Evolutionary conservation across 2,797 vertebrate species (phyloP).

Genomic region (Streptopelia turtur): DNA sequence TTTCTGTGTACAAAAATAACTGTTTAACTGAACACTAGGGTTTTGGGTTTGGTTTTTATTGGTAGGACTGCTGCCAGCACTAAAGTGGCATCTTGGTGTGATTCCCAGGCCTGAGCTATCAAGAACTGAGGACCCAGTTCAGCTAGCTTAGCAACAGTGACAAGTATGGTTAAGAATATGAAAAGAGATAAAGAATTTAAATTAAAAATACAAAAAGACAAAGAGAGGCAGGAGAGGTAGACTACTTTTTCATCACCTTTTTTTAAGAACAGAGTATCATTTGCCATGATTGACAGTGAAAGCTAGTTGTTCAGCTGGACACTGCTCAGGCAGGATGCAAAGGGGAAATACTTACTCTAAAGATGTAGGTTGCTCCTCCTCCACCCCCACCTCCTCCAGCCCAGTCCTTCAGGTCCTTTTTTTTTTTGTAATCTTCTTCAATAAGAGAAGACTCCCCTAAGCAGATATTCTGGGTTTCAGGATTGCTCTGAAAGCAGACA

Average conservation of each 20-base stretch:
- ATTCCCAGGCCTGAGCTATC: background rate
- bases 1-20: background rate
- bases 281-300: background rate
- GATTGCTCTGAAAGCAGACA: conserved; percentile 79
- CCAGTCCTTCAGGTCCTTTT: conserved; percentile 76
- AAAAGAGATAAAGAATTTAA: background rate
- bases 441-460: conserved; percentile 88
- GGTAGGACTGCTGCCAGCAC: background rate
- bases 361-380: conserved; percentile 89
- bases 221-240: background rate
- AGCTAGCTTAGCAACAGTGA: background rate
- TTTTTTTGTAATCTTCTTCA: conserved; percentile 80
- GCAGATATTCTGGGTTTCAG: conserved; percentile 86
- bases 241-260: background rate
- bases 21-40: background rate
- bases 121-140: background rate
- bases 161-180: background rate
- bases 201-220: background rate
- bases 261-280: background rate
- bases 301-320: background rate
- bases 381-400: conserved; percentile 91
- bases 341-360: conserved; percentile 77
- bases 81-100: background rate
- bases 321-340: background rate
- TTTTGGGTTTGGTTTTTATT: background rate